Evolutionary conservation across 2,888 invertebrate genomes (phyloP), one percentile per base, ranked within the genome.

Genomic region (Phalera bucephala): DNA sequence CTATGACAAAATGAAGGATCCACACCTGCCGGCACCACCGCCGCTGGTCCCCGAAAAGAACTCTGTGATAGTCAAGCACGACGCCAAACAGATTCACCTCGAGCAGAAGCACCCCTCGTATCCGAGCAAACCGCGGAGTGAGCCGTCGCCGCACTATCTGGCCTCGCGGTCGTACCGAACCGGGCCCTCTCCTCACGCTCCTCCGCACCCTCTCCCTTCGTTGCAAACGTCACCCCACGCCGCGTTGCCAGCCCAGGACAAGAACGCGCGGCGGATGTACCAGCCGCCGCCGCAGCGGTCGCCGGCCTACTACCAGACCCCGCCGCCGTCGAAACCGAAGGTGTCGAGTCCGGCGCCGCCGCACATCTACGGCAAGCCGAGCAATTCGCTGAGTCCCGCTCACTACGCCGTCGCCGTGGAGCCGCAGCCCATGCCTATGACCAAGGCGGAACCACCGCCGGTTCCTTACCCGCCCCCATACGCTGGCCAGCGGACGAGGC

Each of bases 31-130:
- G 40, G 94, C 93, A 48, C 93, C 93, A 10, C 93, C 94, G 33
- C 93, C 93, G 3, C 80, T 94, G 38, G 88, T 94, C 53, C 91
- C 92, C 58, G 95, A 95, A 76, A 94, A 94, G 76, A 94, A 92
- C 76, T 93, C 94, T 66, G 95, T 95, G 72, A 95, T 95, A 75
- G 95, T 95, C 44, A 95, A 95, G 72, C 94, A 95, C 75, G 95
- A 94, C 64, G 92, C 92, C 34, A 93, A 94, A 72, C 92, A 92
- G 64, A 83, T 89, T 27, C 92, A 92, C 68, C 70, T 92, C 42
- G 92, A 93, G 72, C 91, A 71, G 77, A 92, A 79, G 79, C 91
- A 73, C 41, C 85, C 27, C 27, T 27, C 80, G n/a, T 92, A 92
- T 42, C 91, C 91, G 49, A 91, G 91, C 47, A 92, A 93, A 66